Base-by-base conservation (phyloP, 2,888 invertebrate species). In the Parelbella ahira region DNA sequence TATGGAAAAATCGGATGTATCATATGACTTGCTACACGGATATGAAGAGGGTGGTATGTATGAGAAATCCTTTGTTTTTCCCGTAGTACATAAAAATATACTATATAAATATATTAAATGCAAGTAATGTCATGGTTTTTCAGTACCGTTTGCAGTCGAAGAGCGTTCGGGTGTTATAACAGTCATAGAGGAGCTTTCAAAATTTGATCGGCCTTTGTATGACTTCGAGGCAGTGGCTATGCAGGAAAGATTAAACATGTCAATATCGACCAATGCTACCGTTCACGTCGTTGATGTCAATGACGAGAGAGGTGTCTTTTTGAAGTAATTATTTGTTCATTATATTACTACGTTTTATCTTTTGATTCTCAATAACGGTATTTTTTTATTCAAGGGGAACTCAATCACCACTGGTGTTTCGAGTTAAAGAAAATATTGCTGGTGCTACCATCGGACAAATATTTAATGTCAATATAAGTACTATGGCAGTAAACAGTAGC, bases 61-160 rank as follows among this genome's bases (percentile, higher is more conserved):
- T 11, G 13, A n/a, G n/a, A n/a, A n/a, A n/a, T n/a, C n/a, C n/a
- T n/a, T n/a, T n/a, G n/a, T n/a, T n/a, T n/a, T n/a, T n/a, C n/a
- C n/a, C n/a, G n/a, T n/a, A n/a, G n/a, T n/a, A n/a, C n/a, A n/a
- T n/a, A n/a, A n/a, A n/a, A n/a, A n/a, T n/a, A n/a, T n/a, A n/a
- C n/a, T n/a, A n/a, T n/a, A n/a, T n/a, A n/a, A n/a, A n/a, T n/a
- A n/a, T n/a, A n/a, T n/a, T n/a, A n/a, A n/a, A n/a, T n/a, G n/a
- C n/a, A n/a, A n/a, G n/a, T n/a, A n/a, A n/a, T n/a, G n/a, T n/a
- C n/a, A n/a, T n/a, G n/a, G 5, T 15, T 37, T 88, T 83, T 6
- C 74, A 93, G 96, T 96, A n/a, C 97, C 97, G 2, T 96, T 97
- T 75, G 96, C 94, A 2, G 94, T 97, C 11, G 96, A 96, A 80